Evolutionary conservation across 2,888 invertebrate genomes (phyloP), one percentile per base, ranked within the genome.

Genomic region (Cephonodes hylas): DNA sequence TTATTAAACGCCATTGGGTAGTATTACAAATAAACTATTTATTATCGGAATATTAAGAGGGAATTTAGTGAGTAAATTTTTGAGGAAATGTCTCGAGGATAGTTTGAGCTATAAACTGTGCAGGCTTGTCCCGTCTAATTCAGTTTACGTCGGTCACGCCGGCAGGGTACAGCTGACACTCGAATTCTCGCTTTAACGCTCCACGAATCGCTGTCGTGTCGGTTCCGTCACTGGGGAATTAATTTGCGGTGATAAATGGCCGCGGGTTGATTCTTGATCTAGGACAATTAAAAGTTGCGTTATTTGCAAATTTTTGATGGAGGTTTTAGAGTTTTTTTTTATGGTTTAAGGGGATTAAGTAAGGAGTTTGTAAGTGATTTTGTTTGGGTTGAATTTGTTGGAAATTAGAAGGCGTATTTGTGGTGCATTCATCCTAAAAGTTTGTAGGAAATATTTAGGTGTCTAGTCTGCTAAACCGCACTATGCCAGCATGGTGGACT

Each of bases 81-180:
- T 31, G 31, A 31, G 31, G 1, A 31, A 8, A 31, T 8, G 31
- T n/a, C n/a, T n/a, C n/a, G n/a, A n/a, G n/a, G n/a, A n/a, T n/a
- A n/a, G n/a, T n/a, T n/a, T n/a, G n/a, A 27, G 3, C 48, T 48
- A 53, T 53, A 53, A 53, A 53, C 53, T 53, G 46, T 46, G 53
- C 31, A 53, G 18, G 53, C n/a, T 53, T 53, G 53, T 53, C 48
- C 25, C 25, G 7, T 59, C 59, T 59, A 59, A 59, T 46, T 59
- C 46, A 59, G 59, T 42, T 46, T 34, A 34, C 59, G 45, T 59
- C 46, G 34, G 31, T 46, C 45, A 31, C n/a, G 31, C 59, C 38
- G n/a, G 45, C 13, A 34, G 23, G 34, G 59, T 34, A 20, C 34
- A 59, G 34, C 45, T 59, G 53, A 53, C 53, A 53, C 53, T 53